A percentile compares a stretch with the other conserved stretches of the same genome.
Evolutionary conservation across 2,888 invertebrate species (phyloP).

Genomic region (Acronicta psi): DNA sequence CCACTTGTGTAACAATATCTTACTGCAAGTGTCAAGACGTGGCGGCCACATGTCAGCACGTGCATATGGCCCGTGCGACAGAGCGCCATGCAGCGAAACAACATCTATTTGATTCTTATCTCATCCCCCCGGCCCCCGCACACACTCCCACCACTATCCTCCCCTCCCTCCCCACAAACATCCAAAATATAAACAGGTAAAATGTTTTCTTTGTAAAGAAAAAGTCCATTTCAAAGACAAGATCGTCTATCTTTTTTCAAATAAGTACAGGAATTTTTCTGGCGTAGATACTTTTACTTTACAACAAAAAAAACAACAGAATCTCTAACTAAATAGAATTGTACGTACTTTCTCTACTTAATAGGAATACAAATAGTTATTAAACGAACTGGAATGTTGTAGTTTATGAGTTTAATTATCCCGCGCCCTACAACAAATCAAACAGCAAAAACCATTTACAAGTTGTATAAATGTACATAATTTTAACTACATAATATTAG

Average conservation of each 20-base stretch:
- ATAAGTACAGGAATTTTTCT: slow-evolving; percentile 64
- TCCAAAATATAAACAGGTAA: slow-evolving; percentile 85
- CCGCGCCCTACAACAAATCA: slow-evolving; percentile 6
- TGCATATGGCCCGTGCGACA: slow-evolving; percentile 81
- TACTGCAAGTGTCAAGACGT: slow-evolving; percentile 81
- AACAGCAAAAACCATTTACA: slow-evolving; percentile 8
- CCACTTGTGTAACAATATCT: slow-evolving; percentile 61
- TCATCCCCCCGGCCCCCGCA: slow-evolving; percentile 67
- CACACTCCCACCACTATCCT: slow-evolving; percentile 55
- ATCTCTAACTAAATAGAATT: slow-evolving; percentile 33
- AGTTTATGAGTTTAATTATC: slow-evolving; percentile 3
- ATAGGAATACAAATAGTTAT: slow-evolving; percentile 18
- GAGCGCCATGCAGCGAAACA: slow-evolving; percentile 85
- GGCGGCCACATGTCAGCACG: slow-evolving; percentile 77
- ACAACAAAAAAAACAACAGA: slow-evolving; percentile 42
- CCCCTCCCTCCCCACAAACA: slow-evolving; percentile 66
- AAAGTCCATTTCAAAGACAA: slow-evolving; percentile 79
- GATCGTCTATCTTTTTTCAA: slow-evolving; percentile 74
- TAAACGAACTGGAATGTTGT: neutral
- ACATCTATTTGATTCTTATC: slow-evolving; percentile 89
- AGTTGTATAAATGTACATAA: slow-evolving; percentile 3
- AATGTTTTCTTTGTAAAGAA: slow-evolving; percentile 80
- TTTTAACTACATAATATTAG: neutral
- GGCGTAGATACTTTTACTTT: slow-evolving; percentile 54
- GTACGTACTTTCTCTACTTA: slow-evolving; percentile 11